phyloP scores from a whole-genome alignment of 1,140 invertebrate species.

The Anastatus disparis region DNA sequence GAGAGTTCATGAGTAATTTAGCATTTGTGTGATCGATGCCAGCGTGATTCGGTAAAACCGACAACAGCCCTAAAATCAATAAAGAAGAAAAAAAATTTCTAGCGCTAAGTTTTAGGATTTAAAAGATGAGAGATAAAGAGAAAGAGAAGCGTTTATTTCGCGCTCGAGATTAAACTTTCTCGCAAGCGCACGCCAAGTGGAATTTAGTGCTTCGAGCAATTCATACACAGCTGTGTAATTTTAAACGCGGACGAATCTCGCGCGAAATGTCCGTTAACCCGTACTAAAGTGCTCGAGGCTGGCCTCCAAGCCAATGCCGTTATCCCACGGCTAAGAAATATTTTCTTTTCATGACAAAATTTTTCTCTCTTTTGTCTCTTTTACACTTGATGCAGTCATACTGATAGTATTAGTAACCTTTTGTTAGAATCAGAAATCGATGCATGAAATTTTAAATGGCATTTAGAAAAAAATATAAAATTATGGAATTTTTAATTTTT shows the following conservation, averaged over 20 bases:
- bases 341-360: slow-evolving; percentile 8
- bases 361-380: slow-evolving; percentile 11
- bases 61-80: no score
- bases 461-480: no score
- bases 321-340: neutral
- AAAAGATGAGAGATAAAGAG: no score
- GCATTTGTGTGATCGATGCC: slow-evolving; percentile 8
- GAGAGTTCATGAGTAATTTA: no score
- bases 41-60: slow-evolving; percentile 15
- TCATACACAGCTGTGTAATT: no score
- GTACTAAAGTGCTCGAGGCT: neutral
- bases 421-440: neutral
- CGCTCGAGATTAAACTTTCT: no score
- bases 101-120: no score
- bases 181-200: neutral
- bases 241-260: no score
- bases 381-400: neutral
- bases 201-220: neutral
- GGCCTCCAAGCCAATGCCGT: neutral
- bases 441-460: neutral
- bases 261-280: neutral
- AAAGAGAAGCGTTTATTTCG: no score
- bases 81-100: no score
- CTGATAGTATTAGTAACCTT: slow-evolving; percentile 6
- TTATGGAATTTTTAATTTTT: no score